Evolutionary conservation across 1,140 invertebrate species (phyloP).

Genomic region (Aleiodes sp.): DNA sequence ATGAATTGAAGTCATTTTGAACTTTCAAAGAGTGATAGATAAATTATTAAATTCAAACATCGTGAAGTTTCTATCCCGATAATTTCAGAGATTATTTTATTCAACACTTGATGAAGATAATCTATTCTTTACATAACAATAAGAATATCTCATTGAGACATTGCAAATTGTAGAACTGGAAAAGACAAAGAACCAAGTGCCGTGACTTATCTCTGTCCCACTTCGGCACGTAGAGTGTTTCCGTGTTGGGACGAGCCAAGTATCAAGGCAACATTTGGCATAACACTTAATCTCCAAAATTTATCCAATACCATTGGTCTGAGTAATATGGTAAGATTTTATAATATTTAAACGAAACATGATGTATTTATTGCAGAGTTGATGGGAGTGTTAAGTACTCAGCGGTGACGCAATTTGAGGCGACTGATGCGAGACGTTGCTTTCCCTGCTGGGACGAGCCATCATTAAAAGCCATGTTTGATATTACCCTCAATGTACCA

Average conservation of each 20-base stretch:
- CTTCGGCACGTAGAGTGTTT: constrained; percentile 70
- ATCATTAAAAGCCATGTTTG: constrained; percentile 93
- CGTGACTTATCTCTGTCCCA: constrained; percentile 67
- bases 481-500: constrained; percentile 86
- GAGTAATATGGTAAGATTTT: constrained; percentile 33
- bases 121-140: too few species aligned
- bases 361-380: constrained; percentile 62
- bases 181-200: constrained; percentile 61
- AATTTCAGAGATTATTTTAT: too few species aligned
- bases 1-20: too few species aligned
- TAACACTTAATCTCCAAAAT: constrained; percentile 58
- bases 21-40: too few species aligned
- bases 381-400: constrained; percentile 82
- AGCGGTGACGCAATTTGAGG: constrained; percentile 93
- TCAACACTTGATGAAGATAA: too few species aligned
- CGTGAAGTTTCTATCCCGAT: background rate
- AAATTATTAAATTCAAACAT: too few species aligned
- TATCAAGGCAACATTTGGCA: constrained; percentile 69
- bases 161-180: constrained; percentile 23
- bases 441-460: constrained; percentile 99
- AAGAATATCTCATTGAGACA: too few species aligned
- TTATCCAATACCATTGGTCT: constrained; percentile 22
- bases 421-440: constrained; percentile 91
- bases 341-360: constrained; percentile 21
- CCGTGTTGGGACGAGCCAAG: constrained; percentile 76